Evolutionary conservation across 2,113 vertebrate species (phyloP), one percentile per base, ranked within the genome.

Genomic region (Dicrurus megarhynchus): DNA sequence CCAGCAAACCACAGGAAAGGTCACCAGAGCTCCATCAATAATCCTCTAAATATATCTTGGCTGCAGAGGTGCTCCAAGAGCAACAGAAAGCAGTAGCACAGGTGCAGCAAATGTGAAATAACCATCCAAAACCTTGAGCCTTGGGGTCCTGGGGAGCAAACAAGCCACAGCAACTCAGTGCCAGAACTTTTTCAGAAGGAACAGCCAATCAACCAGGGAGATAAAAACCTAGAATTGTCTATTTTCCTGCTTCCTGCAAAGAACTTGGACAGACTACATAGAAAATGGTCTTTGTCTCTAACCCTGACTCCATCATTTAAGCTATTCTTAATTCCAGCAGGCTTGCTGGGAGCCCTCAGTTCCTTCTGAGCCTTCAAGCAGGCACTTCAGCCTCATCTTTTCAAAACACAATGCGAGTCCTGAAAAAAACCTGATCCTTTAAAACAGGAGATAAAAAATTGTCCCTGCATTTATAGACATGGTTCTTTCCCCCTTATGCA

Each of bases 401-500:
- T 53, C 55, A 37, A 30, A 61, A 47, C 32, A 55, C 20, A 55
- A 12, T 0, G 0, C 0, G 3, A 47, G 42, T 10, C 35, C 42
- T 64, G 28, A 41, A 53, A 63, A 55, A 7, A 0, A 21, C 30
- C 26, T 21, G 2, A 19, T 20, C 30, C 71, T 55, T 67, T 52
- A 37, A 24, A 50, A 15, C 7, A 30, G 20, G 23, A 68, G 49
- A 11, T 12, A 16, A 59, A 33, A 14, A 3, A 2, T 0, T 1
- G 3, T 7, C 27, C 41, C 44, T 57, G 69, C 3, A 0, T 16
- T 41, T 50, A 20, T 8, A 15, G 0, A 6, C 30, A 3, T 2
- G 10, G 30, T 4, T 52, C 44, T 28, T 15, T 11, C 39, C 41
- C 23, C 28, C 65, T 27, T 23, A 14, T 2, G 10, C 3, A 0